Evolutionary conservation across 92 coral and sea anemone species (phyloP).

Genomic region (Blastomussa wellsi): DNA sequence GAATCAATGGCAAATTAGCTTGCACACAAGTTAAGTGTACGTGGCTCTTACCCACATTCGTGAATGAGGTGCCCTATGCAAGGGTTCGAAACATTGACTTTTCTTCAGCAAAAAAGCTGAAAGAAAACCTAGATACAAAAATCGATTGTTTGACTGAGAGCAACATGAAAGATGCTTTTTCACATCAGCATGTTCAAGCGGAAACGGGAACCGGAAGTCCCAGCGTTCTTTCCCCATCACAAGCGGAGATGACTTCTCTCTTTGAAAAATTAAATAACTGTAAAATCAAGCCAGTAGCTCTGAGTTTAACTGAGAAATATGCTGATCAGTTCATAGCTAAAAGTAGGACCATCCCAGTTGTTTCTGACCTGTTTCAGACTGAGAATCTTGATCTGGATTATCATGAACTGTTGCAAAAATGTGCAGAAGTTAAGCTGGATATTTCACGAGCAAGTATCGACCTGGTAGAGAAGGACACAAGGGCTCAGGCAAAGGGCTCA

Average conservation of each 20-base stretch:
- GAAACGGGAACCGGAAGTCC: conserved; percentile 13
- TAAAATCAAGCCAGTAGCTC: conserved; percentile 26
- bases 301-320: conserved; percentile 31
- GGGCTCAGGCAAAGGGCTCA: conserved; percentile 40
- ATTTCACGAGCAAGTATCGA: conserved; percentile 25
- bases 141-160: conserved; percentile 30
- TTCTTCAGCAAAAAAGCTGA: conserved; percentile 48
- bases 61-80: conserved; percentile 44
- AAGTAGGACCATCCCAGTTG: conserved; percentile 30
- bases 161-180: not conserved
- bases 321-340: conserved; percentile 20
- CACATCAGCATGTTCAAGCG: conserved; percentile 21
- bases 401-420: conserved; percentile 31
- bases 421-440: conserved; percentile 30
- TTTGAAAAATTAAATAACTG: conserved; percentile 14
- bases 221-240: conserved; percentile 5
- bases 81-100: conserved; percentile 36
- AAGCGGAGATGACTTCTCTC: conserved; percentile 11
- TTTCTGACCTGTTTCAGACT: conserved; percentile 6
- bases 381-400: conserved; percentile 29
- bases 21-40: conserved; percentile 28
- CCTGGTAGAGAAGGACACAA: conserved; percentile 27
- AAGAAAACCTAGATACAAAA: conserved; percentile 39
- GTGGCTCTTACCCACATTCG: conserved; percentile 39
- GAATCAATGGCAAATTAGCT: conserved; percentile 30